Conservation (phyloP, 2,888 invertebrate genomes). For the Phengaris alcon region DNA sequence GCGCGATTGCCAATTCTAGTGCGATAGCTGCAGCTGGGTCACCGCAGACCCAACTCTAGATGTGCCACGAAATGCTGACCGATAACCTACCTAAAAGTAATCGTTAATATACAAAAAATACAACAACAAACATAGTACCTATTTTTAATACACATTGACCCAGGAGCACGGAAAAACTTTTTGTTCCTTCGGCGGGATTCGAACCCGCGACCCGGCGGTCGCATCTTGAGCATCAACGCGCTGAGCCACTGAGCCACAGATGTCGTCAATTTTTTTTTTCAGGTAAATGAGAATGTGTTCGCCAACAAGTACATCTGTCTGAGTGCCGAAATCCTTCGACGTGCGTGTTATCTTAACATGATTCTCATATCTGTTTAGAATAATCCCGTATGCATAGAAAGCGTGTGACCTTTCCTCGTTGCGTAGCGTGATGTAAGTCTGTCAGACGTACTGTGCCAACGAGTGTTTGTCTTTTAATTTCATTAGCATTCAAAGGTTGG, state of each 20-base stretch:
- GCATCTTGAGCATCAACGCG: no score
- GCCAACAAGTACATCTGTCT: no score
- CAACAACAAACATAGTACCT: no score
- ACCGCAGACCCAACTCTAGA: not conserved
- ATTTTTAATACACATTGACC: no score
- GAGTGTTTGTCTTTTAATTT: slow-evolving; percentile 20
- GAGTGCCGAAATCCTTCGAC: not conserved
- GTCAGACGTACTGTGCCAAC: not conserved
- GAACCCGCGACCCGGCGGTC: no score
- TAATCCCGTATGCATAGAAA: slow-evolving; percentile 17
- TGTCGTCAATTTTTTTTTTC: not conserved
- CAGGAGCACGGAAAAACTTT: not conserved
- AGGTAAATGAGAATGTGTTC: no score
- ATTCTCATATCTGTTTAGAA: slow-evolving; percentile 2
- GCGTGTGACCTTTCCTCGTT: slow-evolving; percentile 26
- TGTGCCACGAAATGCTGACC: not conserved
- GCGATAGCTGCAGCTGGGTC: slow-evolving; percentile 7
- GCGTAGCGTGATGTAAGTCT: slow-evolving; percentile 24
- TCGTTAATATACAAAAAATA: no score
- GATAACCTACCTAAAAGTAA: not conserved
- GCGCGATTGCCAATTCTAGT: slow-evolving; percentile 12
- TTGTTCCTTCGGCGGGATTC: not conserved
- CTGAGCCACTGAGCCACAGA: no score
- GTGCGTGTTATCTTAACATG: not conserved
- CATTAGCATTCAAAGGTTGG: slow-evolving; percentile 28